These are phyloP conservation scores for Cryptophagus acutangulus DNA, from an alignment of 2,888 invertebrate genomes.

Conservation along the genomic window DNA sequence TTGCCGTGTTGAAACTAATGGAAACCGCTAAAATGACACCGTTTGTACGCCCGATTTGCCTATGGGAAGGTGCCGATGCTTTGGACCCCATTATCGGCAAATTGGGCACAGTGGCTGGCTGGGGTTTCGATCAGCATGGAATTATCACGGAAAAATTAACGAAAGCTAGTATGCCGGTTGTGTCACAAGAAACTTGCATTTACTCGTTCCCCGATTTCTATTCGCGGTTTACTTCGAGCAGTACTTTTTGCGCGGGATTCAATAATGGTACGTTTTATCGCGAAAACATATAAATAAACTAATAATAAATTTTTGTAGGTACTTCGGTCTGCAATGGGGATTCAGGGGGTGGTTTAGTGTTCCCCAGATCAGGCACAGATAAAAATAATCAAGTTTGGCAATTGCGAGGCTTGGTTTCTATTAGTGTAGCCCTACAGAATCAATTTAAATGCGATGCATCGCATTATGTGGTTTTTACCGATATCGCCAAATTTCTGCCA, in stretches of 20 bases:
- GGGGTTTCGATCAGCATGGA: constrained; percentile 56
- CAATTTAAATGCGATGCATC: constrained; percentile 56
- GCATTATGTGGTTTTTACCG: constrained; percentile 60
- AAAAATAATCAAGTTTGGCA: constrained; percentile 38
- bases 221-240: constrained; percentile 54
- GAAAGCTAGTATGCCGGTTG: constrained; percentile 58
- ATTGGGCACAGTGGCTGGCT: constrained; percentile 40
- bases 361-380: constrained; percentile 35
- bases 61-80: constrained; percentile 48
- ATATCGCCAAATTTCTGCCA: constrained; percentile 54
- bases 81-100: constrained; percentile 31
- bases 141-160: constrained; percentile 53
- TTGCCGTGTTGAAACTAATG: constrained; percentile 53
- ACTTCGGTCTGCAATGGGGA: constrained; percentile 54
- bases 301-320: constrained; percentile 19
- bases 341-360: constrained; percentile 47
- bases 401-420: constrained; percentile 52
- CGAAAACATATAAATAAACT: neutral
- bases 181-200: constrained; percentile 56
- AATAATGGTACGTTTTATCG: constrained; percentile 40
- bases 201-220: constrained; percentile 59
- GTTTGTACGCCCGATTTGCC: constrained; percentile 55
- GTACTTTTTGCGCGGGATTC: constrained; percentile 52
- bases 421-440: constrained; percentile 55
- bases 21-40: constrained; percentile 50